Conservation (phyloP, 92 coral and sea anemone genomes). For the Galaxea fascicularis region DNA sequence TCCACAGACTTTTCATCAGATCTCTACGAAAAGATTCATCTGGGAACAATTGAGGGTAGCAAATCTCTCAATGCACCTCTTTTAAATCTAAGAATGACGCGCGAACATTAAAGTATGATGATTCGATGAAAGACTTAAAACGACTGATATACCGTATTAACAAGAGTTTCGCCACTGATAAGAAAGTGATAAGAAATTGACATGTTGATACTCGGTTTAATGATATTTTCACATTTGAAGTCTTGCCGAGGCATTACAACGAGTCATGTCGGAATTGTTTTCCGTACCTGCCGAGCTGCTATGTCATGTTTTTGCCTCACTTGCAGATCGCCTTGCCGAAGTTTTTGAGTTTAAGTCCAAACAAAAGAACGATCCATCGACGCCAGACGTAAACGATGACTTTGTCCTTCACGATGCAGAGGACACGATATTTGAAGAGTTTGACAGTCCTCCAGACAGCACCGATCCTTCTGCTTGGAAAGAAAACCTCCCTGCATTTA, state of each 20-base stretch:
- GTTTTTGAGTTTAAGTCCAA: background rate
- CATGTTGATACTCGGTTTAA: background rate
- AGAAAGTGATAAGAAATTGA: too few species aligned
- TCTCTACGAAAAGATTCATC: too few species aligned
- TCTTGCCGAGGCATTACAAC: too few species aligned
- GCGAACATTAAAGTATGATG: too few species aligned
- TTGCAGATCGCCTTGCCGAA: background rate
- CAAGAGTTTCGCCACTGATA: too few species aligned
- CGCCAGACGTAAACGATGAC: background rate
- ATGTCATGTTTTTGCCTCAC: background rate
- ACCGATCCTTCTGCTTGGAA: conserved; percentile 7
- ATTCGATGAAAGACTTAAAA: too few species aligned
- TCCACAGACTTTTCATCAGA: too few species aligned
- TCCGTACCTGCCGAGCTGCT: conserved; percentile 9
- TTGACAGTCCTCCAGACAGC: background rate
- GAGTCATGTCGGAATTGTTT: conserved; percentile 14
- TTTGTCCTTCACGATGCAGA: background rate
- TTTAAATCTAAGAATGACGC: too few species aligned
- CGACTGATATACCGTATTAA: too few species aligned
- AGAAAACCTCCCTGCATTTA: background rate
- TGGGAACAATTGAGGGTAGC: too few species aligned
- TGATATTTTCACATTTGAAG: too few species aligned
- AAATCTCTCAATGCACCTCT: too few species aligned
- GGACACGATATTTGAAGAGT: conserved; percentile 19
- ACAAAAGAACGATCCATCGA: background rate